Conservation (phyloP, 1,140 invertebrate genomes). For the Caerostris extrusa region DNA sequence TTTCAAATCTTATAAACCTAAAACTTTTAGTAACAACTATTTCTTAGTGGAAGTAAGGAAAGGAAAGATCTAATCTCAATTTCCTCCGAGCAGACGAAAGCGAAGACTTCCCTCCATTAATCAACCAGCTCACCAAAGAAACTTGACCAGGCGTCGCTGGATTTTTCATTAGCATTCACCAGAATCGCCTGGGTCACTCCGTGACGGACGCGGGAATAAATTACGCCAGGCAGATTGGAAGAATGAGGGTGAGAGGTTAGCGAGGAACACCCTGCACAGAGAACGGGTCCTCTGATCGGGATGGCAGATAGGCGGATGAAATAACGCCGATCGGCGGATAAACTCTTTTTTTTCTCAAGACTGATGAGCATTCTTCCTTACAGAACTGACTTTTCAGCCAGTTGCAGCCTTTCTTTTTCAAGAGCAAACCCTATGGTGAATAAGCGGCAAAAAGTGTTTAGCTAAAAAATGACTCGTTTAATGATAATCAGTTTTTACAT, state of each 20-base stretch:
- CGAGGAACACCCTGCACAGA: neutral
- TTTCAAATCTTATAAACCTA: too few relatives aligned
- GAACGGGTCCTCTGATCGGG: neutral
- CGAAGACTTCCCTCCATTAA: neutral
- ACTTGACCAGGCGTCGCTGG: neutral
- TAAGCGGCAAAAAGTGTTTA: too few relatives aligned
- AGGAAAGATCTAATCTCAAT: too few relatives aligned
- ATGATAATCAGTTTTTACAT: too few relatives aligned
- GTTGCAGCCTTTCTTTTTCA: too few relatives aligned
- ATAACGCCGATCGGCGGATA: neutral
- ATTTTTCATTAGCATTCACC: slow-evolving; percentile 26
- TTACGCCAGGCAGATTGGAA: neutral
- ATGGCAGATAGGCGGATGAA: neutral
- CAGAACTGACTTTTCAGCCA: too few relatives aligned
- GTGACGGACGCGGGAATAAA: slow-evolving; percentile 1
- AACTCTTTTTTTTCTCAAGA: neutral
- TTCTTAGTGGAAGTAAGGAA: too few relatives aligned
- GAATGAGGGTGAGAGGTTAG: slow-evolving; percentile 17
- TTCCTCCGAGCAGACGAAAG: neutral
- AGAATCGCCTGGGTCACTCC: neutral
- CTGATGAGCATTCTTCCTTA: neutral
- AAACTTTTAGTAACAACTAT: too few relatives aligned
- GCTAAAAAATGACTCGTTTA: too few relatives aligned
- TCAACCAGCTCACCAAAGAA: neutral
- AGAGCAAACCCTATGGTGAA: too few relatives aligned